A percentile compares a stretch with the other conserved stretches of the same genome.
Evolutionary conservation across 2,113 vertebrate genomes (phyloP).

Genomic region (Brevimyrus niger): DNA sequence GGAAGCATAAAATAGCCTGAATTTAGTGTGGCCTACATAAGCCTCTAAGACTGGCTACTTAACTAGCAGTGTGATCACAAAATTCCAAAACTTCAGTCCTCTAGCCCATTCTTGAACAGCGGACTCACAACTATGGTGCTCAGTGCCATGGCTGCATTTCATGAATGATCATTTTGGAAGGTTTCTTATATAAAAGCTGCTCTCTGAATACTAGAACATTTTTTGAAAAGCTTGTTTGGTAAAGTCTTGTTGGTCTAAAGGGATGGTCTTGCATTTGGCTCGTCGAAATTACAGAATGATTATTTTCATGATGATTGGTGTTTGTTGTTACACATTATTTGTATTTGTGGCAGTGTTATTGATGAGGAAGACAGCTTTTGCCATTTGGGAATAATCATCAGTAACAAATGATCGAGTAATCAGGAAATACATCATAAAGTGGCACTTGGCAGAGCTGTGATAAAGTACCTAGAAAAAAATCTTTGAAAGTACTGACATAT

Average conservation of each 20-base stretch:
- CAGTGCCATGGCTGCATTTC: not conserved
- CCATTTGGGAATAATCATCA: not conserved
- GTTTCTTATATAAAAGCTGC: not conserved
- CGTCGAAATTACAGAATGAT: not conserved
- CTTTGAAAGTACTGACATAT: not conserved
- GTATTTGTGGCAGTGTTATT: not conserved
- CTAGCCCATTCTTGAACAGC: not conserved
- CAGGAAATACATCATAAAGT: not conserved
- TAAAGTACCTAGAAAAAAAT: not conserved
- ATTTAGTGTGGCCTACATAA: conserved; percentile 52
- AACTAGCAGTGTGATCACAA: conserved; percentile 29
- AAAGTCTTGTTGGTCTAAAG: not conserved
- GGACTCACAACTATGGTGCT: not conserved
- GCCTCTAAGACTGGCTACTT: not conserved
- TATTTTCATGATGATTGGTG: not conserved
- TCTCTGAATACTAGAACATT: not conserved
- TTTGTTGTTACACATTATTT: not conserved
- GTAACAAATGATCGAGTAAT: not conserved
- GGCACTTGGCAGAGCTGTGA: not conserved
- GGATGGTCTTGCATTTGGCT: not conserved
- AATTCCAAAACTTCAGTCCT: conserved; percentile 20
- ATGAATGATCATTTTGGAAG: not conserved
- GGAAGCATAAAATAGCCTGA: conserved; percentile 33
- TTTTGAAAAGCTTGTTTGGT: not conserved
- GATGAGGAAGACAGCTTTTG: not conserved